Percentiles rank a stretch among this genome's conserved stretches.
These are phyloP conservation scores for Dolichopus griseipennis DNA, from an alignment of 2,888 invertebrate genomes.

Conservation along the genomic window DNA sequence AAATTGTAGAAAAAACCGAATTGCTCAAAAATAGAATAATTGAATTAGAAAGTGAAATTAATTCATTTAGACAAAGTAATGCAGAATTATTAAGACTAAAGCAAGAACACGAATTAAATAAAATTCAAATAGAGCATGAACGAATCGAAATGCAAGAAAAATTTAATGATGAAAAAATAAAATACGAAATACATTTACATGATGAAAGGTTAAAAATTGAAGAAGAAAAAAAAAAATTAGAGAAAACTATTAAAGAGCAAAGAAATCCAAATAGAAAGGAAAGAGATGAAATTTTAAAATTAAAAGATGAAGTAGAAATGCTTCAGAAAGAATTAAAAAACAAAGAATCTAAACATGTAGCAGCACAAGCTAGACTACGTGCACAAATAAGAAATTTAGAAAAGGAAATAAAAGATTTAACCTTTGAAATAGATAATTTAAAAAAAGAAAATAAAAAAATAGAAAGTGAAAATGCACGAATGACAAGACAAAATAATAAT, in stretches of 20 bases:
- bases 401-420: conserved; percentile 57
- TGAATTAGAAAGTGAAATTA: conserved; percentile 58
- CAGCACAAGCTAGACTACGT: conserved; percentile 61
- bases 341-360: conserved; percentile 66
- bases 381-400: conserved; percentile 65
- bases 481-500: conserved; percentile 53
- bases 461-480: conserved; percentile 51
- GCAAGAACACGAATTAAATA: conserved; percentile 53
- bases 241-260: conserved; percentile 58
- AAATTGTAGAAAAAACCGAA: conserved; percentile 43
- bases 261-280: conserved; percentile 61
- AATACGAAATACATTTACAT: conserved; percentile 55
- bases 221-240: conserved; percentile 57
- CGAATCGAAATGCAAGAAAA: conserved; percentile 51
- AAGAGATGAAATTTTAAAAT: conserved; percentile 55
- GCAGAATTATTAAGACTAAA: conserved; percentile 47
- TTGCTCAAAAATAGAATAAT: conserved; percentile 51
- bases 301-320: conserved; percentile 57
- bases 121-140: conserved; percentile 54
- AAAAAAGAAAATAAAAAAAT: conserved; percentile 58
- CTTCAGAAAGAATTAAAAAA: conserved; percentile 58
- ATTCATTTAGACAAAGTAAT: conserved; percentile 49
- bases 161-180: conserved; percentile 56
- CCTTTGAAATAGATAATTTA: conserved; percentile 57
- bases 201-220: conserved; percentile 60